Evolutionary conservation across 2,888 invertebrate species (phyloP).

Genomic region (Sphinx pinastri): DNA sequence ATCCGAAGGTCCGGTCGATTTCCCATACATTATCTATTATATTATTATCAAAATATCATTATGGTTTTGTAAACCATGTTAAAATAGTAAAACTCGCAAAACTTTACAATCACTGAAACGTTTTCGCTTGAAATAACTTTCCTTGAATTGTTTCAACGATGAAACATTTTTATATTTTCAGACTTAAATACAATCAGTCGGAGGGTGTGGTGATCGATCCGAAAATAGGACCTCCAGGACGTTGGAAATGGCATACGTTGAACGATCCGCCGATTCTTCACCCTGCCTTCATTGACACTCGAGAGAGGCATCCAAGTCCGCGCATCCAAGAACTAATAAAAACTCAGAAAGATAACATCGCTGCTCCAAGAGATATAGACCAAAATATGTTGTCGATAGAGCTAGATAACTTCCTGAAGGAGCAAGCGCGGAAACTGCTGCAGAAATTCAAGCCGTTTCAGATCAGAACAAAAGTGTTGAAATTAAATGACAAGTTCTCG

Average conservation of each 20-base stretch:
- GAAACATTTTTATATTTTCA: slow-evolving; percentile 36
- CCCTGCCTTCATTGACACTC: slow-evolving; percentile 46
- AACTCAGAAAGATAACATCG: slow-evolving; percentile 13
- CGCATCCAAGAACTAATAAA: slow-evolving; percentile 26
- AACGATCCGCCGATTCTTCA: slow-evolving; percentile 61
- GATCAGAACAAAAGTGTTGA: slow-evolving; percentile 56
- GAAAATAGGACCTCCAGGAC: slow-evolving; percentile 50
- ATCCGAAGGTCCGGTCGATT: too few species aligned
- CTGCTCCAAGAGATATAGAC: slow-evolving; percentile 22
- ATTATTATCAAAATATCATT: too few species aligned
- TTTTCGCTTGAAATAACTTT: too few species aligned
- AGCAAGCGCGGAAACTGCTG: slow-evolving; percentile 44
- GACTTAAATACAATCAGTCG: slow-evolving; percentile 65
- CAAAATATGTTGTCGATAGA: slow-evolving; percentile 53
- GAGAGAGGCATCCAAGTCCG: slow-evolving; percentile 28
- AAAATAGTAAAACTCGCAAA: too few species aligned
- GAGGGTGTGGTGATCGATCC: slow-evolving; percentile 58
- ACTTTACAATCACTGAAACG: too few species aligned
- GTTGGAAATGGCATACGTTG: slow-evolving; percentile 65
- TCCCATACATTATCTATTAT: too few species aligned
- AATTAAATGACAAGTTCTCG: slow-evolving; percentile 61
- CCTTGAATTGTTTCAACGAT: not conserved
- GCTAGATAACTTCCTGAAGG: slow-evolving; percentile 51
- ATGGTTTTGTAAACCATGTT: too few species aligned
- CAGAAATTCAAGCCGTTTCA: slow-evolving; percentile 56